These are phyloP conservation scores for Catotricha subobsoleta DNA, from an alignment of 2,888 invertebrate genomes.

Conservation along the genomic window DNA sequence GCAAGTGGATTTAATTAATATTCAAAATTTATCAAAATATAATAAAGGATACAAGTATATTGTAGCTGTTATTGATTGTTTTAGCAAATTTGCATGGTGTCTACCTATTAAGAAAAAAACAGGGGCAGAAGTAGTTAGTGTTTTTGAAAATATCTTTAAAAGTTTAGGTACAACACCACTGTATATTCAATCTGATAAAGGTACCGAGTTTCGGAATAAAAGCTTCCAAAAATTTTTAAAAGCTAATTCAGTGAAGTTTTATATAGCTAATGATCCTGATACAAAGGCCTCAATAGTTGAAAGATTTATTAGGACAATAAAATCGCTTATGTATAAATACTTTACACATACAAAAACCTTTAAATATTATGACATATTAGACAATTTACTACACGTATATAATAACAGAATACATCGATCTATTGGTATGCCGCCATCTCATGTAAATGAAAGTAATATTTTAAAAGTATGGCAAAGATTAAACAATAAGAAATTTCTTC, in stretches of 20 bases:
- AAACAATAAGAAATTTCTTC: background rate
- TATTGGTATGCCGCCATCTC: background rate
- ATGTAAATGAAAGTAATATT: constrained; percentile 3
- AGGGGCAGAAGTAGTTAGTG: background rate
- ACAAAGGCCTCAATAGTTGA: background rate
- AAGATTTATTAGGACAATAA: background rate
- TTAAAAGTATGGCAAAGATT: background rate
- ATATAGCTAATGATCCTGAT: background rate
- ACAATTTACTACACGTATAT: background rate
- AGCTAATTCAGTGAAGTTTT: background rate
- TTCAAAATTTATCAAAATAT: background rate
- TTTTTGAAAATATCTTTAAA: background rate
- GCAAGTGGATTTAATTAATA: background rate
- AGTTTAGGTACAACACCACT: background rate
- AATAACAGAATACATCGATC: background rate
- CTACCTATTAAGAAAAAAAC: constrained; percentile 1
- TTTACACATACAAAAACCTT: background rate
- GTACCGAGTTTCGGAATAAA: background rate
- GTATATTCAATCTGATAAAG: constrained; percentile 1
- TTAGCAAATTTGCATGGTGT: constrained; percentile 2
- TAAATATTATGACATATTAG: background rate
- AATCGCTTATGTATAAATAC: background rate
- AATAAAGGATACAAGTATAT: background rate
- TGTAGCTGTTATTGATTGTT: constrained; percentile 1
- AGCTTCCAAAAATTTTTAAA: background rate